phyloP scores from a whole-genome alignment of 92 coral and sea anemone species.

The Heliopora coerulea region DNA sequence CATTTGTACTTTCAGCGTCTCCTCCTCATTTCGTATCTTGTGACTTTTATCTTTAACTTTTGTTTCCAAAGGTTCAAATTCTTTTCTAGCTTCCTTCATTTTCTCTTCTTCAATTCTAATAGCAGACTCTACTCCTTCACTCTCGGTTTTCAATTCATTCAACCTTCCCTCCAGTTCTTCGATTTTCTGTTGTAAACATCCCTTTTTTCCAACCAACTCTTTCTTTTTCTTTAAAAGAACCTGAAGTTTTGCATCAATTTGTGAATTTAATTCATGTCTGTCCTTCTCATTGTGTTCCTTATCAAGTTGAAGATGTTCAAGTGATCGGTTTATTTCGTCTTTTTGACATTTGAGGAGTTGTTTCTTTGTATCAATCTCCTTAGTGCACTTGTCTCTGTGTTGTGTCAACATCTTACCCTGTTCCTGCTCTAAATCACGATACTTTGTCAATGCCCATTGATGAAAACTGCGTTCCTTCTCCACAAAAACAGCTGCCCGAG shows the following conservation, averaged over 20 bases:
- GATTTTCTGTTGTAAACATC: constrained; percentile 64
- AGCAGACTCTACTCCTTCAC: constrained; percentile 45
- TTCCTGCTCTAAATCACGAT: constrained; percentile 52
- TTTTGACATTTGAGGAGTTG: constrained; percentile 64
- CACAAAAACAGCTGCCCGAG: constrained; percentile 50
- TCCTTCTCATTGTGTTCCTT: constrained; percentile 72
- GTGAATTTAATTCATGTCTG: constrained; percentile 53
- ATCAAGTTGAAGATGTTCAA: constrained; percentile 75
- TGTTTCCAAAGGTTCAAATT: constrained; percentile 59
- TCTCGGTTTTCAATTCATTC: constrained; percentile 47
- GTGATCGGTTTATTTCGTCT: constrained; percentile 70
- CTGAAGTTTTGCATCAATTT: constrained; percentile 62
- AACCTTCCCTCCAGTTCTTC: constrained; percentile 63
- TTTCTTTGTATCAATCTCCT: constrained; percentile 59
- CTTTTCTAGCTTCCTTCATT: constrained; percentile 58
- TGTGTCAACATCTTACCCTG: constrained; percentile 48
- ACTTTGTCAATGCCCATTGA: constrained; percentile 56
- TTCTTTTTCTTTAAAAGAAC: constrained; percentile 55
- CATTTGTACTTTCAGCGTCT: constrained; percentile 53
- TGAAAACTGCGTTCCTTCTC: constrained; percentile 49
- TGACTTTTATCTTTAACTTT: constrained; percentile 56
- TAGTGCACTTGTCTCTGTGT: constrained; percentile 40
- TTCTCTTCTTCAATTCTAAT: constrained; percentile 62
- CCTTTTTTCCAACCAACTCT: constrained; percentile 50
- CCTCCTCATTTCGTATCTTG: constrained; percentile 47